phyloP scores from a whole-genome alignment of 2,113 vertebrate species.

The Pituophis catenifer region DNA sequence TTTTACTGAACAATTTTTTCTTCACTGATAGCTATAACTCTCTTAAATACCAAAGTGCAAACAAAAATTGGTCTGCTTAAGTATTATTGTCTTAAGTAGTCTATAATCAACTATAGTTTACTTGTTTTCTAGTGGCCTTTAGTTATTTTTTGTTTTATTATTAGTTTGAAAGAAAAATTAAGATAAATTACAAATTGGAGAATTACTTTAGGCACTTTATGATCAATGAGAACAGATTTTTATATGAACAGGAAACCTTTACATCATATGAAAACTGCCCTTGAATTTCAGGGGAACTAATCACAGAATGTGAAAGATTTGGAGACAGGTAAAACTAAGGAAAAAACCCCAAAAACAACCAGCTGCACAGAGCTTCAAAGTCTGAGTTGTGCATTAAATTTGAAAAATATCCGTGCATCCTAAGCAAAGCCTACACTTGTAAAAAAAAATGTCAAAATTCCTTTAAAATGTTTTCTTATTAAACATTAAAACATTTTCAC shows the following conservation, averaged over 20 bases:
- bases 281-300: background rate
- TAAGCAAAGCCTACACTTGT: background rate
- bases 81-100: background rate
- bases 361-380: background rate
- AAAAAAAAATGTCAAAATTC: background rate
- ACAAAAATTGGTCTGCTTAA: background rate
- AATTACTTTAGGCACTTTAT: background rate
- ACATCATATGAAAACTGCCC: background rate
- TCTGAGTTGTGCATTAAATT: background rate
- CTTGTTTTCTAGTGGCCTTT: background rate
- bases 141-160: background rate
- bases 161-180: background rate
- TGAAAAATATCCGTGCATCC: background rate
- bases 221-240: background rate
- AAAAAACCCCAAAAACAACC: background rate
- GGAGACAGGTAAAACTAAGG: background rate
- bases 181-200: background rate
- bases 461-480: constrained; percentile 15
- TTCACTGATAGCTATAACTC: background rate
- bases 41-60: background rate
- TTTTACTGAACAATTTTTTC: background rate
- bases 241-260: background rate
- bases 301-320: background rate
- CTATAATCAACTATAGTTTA: background rate
- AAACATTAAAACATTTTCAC: constrained; percentile 18